Evolutionary conservation across 2,888 invertebrate genomes (phyloP), one percentile per base, ranked within the genome.

Genomic region (Selenia dentaria): DNA sequence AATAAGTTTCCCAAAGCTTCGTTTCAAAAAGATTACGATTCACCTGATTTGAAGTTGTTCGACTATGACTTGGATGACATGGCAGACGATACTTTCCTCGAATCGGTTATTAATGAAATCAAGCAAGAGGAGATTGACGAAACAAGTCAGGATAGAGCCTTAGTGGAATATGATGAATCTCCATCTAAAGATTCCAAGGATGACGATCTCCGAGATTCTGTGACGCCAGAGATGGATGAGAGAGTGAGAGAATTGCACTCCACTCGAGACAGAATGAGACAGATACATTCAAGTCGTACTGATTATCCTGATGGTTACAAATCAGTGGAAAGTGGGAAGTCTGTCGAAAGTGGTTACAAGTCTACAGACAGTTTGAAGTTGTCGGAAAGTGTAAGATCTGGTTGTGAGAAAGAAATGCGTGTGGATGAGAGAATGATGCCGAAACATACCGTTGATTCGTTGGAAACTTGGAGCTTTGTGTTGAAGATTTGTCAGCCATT

Each of bases 381-480:
- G 3, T 29, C 38, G 6, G 46, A 32, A n/a, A 22, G 6, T 11
- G 14, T 20, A 3, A 46, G 40, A 4, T 28, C 40, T 27, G 40
- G 40, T 31, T 6, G 11, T 6, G 46, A 46, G 3, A 11, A 11
- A 6, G 40, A 40, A 13, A 39, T 12, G 10, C 24, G 26, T n/a
- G 35, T 31, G 0, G 28, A 31, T 8, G n/a, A n/a, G n/a, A 34
- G 70, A 67, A n/a, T 51, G 16, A 73, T 89, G 67, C 59, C 82
- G 0, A 82, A 73, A 44, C 67, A 77, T 0, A 89, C 82, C 0
- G 68, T 79, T 0, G 79, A 84, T 28, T 89, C 89, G 0, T 54
- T 90, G 39, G 89, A 90, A 26, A 84, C 81, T 0, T 91, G 90
- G 89, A 86, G 79, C 36, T 88, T 89, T 54, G 84, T 91, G 0